Conservation (phyloP, 2,888 invertebrate species). For the Polymixis flavicincta region DNA sequence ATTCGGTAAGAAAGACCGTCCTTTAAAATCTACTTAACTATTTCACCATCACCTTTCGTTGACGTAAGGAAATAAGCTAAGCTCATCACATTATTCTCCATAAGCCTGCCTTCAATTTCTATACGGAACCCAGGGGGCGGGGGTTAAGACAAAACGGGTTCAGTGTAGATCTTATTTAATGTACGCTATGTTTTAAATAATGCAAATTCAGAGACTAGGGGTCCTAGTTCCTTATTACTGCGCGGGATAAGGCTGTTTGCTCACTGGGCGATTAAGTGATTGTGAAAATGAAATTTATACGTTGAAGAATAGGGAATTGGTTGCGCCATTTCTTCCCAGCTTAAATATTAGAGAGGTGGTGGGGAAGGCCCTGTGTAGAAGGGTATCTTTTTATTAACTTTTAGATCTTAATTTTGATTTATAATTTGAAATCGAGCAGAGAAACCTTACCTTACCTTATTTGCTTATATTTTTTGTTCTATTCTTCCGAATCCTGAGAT, state of each 20-base stretch:
- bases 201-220: constrained; percentile 40
- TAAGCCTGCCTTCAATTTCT: constrained; percentile 12
- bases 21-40: not conserved
- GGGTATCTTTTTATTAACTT: not conserved
- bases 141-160: constrained; percentile 47
- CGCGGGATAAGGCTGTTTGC: constrained; percentile 8
- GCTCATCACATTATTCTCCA: constrained; percentile 11
- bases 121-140: not conserved
- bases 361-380: not conserved
- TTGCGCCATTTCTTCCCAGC: not conserved
- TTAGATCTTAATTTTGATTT: too few relatives aligned
- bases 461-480: not conserved
- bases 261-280: not conserved
- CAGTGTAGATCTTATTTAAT: constrained; percentile 36
- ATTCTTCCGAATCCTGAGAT: too few relatives aligned
- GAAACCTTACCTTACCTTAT: too few relatives aligned
- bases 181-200: constrained; percentile 40
- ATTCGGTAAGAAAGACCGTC: not conserved
- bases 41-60: not conserved
- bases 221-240: constrained; percentile 29
- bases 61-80: constrained; percentile 16
- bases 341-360: not conserved
- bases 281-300: not conserved
- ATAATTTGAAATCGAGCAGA: too few relatives aligned
- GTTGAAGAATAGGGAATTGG: not conserved